Evolutionary conservation across 92 coral and sea anemone genomes (phyloP), one percentile per base, ranked within the genome.

Genomic region (Blastomussa wellsi): DNA sequence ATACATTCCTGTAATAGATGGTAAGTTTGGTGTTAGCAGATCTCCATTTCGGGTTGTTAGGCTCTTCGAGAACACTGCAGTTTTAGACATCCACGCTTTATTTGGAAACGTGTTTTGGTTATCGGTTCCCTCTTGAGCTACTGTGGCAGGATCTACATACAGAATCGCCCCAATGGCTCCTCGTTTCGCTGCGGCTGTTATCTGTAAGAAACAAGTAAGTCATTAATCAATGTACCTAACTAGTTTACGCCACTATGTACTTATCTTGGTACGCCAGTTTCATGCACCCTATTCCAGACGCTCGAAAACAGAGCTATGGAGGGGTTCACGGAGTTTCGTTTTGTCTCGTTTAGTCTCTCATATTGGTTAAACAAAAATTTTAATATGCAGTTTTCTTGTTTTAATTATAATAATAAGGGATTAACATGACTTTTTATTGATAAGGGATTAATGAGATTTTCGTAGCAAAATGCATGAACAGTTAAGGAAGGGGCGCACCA

Each of bases 1-100:
- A 84, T 91, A 91, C 86, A 96, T 93, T 16, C 99, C 99, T 26
- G 93, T 87, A 12, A 94, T 78, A 13, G 99, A 86, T 0, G 99
- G 99, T 32, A 94, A 83, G 32, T 90, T 91, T 5, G 98, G 99
- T 4, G 99, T 94, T 32, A 88, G 71, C 1, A 90, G 96, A 72
- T 94, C 98, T 7, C 99, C 99, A 3, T 64, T 89, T 24, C 77
- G 74, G 22, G 37, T 28, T 71, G 74, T 81, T 35, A 94, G 49
- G 0, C 74, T 90, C 71, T 90, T 93, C 31, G 88, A 72, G 55
- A 85, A 94, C 11, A 94, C 86, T 28, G 94, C 90, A 49, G 83
- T 93, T 80, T 86, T 87, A 22, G 98, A 90, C 60, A 89, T 84
- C 98, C 98, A 96, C n/a, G 79, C 76, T 10, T 91, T 82, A 59